Evolutionary conservation across 1,140 invertebrate genomes (phyloP), one percentile per base, ranked within the genome.

Genomic region (Drosophila nasuta): DNA sequence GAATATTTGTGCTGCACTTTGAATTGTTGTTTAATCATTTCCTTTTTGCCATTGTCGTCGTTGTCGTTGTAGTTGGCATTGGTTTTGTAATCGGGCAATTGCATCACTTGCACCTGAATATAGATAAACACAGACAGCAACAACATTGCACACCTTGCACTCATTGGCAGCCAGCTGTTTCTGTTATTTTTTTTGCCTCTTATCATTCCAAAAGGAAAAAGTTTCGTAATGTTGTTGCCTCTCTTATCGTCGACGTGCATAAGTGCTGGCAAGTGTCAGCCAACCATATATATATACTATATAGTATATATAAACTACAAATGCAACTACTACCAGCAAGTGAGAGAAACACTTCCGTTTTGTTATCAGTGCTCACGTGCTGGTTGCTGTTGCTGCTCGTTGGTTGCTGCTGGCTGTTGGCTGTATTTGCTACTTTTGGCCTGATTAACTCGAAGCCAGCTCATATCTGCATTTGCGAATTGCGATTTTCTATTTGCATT

Each of bases 341-440:
- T 33, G 30, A 33, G 30, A 38, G 57, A 33, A 78, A 69, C 58
- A 65, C 73, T 88, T 87, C 83, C 83, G 83, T 56, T 62, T 30
- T 59, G 38, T 68, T 88, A 88, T 88, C 83, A 63, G 17, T 11
- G 38, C 66, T 87, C 83, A 87, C 83, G 83, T 87, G 83, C 83
- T 41, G 49, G 60, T 72, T 69, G 15, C 28, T 49, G 41, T 20
- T 38, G 54, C 52, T 56, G 10, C 3, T 38, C 41, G 54, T 25
- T 35, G 33, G 8, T 35, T 46, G 43, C 25, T 25, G 20, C 20
- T 25, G 20, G 20, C 20, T 25, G 20, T 25, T 38, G 13, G 1
- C n/a, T 28, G 17, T 13, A 10, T 5, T 33, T 35, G 48, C 17
- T 41, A 38, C 48, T 63, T 64, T 67, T 75, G 62, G 65, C 52